Conservation (phyloP, 2,888 invertebrate genomes). For the Spodoptera picta region DNA sequence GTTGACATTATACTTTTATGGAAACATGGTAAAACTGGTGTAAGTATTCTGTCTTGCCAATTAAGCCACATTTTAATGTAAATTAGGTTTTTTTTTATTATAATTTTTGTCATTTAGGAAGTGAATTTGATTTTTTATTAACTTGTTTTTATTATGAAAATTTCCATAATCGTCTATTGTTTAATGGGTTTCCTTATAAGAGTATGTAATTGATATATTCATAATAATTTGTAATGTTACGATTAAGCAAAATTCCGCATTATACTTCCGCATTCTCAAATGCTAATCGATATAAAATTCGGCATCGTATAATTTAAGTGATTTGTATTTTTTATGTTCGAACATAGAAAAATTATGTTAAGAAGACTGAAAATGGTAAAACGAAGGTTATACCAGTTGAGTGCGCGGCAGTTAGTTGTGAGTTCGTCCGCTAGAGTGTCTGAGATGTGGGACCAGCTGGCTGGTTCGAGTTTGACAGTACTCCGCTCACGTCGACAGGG, state of each 20-base stretch:
- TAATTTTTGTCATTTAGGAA: constrained; percentile 14
- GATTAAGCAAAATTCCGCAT: too few species aligned
- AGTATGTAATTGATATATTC: not conserved
- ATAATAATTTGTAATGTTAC: not conserved
- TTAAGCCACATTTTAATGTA: constrained; percentile 13
- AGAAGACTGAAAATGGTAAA: not conserved
- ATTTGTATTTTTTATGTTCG: too few species aligned
- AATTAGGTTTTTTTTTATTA: constrained; percentile 8
- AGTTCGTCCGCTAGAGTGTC: constrained; percentile 82
- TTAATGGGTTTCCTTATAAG: not conserved
- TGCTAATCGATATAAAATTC: too few species aligned
- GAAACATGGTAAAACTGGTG: constrained; percentile 42
- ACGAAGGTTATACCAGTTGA: constrained; percentile 62
- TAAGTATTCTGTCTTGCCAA: constrained; percentile 40
- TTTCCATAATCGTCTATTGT: constrained; percentile 6
- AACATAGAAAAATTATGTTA: not conserved
- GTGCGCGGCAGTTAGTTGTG: constrained; percentile 75
- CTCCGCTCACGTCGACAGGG: constrained; percentile 75
- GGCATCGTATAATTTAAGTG: too few species aligned
- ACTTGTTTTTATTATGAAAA: constrained; percentile 9
- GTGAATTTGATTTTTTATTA: constrained; percentile 11
- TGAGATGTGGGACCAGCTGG: constrained; percentile 80
- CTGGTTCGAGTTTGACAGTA: constrained; percentile 82
- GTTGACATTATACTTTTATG: constrained; percentile 39
- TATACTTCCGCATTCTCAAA: too few species aligned